A percentile compares a stretch with the other conserved stretches of the same genome.
These are phyloP conservation scores for Steinernema feltiae DNA, from an alignment of 1,140 invertebrate genomes.

Conservation along the genomic window DNA sequence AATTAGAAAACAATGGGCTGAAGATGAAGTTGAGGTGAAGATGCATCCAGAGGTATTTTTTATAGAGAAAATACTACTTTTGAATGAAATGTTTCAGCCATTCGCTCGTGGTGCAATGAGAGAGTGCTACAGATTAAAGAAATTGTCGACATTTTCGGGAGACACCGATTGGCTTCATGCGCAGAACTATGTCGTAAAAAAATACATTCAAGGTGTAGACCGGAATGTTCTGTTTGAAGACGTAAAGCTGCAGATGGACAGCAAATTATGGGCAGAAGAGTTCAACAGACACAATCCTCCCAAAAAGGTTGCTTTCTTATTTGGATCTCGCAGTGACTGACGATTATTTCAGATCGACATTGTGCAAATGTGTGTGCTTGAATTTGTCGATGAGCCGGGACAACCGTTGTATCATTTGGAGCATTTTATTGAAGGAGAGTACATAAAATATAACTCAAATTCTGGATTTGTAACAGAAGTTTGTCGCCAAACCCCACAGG, in stretches of 20 bases:
- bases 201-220: slow-evolving; percentile 63
- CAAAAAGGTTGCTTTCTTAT: slow-evolving; percentile 61
- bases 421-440: slow-evolving; percentile 66
- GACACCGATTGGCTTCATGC: slow-evolving; percentile 61
- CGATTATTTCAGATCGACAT: slow-evolving; percentile 63
- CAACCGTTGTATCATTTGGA: slow-evolving; percentile 64
- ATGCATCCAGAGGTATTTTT: slow-evolving; percentile 59
- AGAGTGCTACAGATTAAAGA: slow-evolving; percentile 65
- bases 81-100: slow-evolving; percentile 47
- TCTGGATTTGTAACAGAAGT: slow-evolving; percentile 65
- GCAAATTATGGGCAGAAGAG: slow-evolving; percentile 66
- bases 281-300: slow-evolving; percentile 66
- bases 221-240: slow-evolving; percentile 64
- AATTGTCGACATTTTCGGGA: slow-evolving; percentile 61
- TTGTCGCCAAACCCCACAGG: slow-evolving; percentile 63
- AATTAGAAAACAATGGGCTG: slow-evolving; percentile 59
- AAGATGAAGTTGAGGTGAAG: slow-evolving; percentile 61
- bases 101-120: slow-evolving; percentile 65
- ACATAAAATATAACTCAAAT: slow-evolving; percentile 67
- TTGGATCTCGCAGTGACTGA: slow-evolving; percentile 3
- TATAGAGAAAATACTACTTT: background rate
- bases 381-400: slow-evolving; percentile 62
- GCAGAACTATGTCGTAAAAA: slow-evolving; percentile 65
- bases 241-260: slow-evolving; percentile 66
- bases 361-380: slow-evolving; percentile 65